These are phyloP conservation scores for Drosophila ohnishii DNA, from an alignment of 1,140 invertebrate genomes.

Conservation along the genomic window DNA sequence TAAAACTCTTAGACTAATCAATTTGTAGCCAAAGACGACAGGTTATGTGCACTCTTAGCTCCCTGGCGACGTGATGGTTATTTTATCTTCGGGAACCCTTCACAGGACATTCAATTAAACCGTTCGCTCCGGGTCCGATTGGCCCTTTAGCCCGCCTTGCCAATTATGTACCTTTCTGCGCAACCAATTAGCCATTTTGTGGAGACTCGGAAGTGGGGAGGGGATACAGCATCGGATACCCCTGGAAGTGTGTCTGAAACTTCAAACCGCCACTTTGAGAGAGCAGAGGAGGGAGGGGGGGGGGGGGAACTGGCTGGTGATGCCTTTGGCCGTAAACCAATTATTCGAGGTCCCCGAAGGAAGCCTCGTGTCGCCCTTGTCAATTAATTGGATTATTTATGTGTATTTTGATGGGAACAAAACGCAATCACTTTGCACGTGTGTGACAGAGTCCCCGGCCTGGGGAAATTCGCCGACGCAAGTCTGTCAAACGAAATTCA, in stretches of 20 bases:
- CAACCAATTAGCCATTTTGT: constrained; percentile 73
- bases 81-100: constrained; percentile 27
- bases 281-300: neutral
- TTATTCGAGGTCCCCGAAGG: constrained; percentile 62
- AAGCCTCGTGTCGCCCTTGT: constrained; percentile 60
- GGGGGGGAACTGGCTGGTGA: constrained; percentile 2
- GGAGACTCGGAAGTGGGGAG: constrained; percentile 9
- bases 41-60: too few species aligned
- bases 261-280: constrained; percentile 59
- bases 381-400: constrained; percentile 79
- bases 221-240: constrained; percentile 9
- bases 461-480: constrained; percentile 5
- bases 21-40: neutral
- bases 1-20: neutral
- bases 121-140: constrained; percentile 42
- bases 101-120: constrained; percentile 64
- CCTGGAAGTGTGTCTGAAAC: constrained; percentile 49
- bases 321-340: constrained; percentile 63
- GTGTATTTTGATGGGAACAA: constrained; percentile 68
- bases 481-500: constrained; percentile 3
- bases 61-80: constrained; percentile 3
- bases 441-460: constrained; percentile 26
- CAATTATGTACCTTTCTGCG: constrained; percentile 70
- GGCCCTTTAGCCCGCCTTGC: constrained; percentile 49
- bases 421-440: constrained; percentile 50